Evolutionary conservation across 2,797 vertebrate genomes (phyloP).

Genomic region (Picus viridis): DNA sequence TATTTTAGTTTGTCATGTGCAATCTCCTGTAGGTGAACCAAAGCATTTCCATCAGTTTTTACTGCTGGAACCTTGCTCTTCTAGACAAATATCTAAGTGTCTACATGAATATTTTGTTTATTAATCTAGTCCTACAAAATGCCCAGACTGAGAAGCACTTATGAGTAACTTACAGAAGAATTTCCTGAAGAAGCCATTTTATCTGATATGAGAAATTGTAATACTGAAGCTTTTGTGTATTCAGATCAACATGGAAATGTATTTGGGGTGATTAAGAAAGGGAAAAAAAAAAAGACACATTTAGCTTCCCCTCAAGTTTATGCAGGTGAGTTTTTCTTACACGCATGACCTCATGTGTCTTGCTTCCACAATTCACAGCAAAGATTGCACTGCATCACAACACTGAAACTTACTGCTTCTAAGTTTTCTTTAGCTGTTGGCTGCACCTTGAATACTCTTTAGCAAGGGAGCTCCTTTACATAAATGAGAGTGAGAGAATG

Average conservation of each 20-base stretch:
- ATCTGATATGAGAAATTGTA: background rate
- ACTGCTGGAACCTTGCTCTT: background rate
- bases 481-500: background rate
- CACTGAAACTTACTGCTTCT: background rate
- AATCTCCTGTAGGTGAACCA: background rate
- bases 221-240: background rate
- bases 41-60: background rate
- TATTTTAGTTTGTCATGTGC: background rate
- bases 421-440: background rate
- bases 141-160: background rate
- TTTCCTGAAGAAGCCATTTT: background rate
- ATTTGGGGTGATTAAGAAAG: background rate
- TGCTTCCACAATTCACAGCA: background rate
- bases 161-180: background rate
- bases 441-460: background rate
- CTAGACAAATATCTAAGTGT: background rate
- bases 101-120: background rate
- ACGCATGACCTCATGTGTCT: background rate
- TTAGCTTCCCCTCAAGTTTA: background rate
- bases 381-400: rapidly evolving
- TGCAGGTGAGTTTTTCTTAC: background rate
- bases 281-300: background rate
- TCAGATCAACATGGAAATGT: background rate
- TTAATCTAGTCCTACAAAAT: background rate
- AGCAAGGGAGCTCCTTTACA: background rate